Conservation (phyloP, 2,888 invertebrate species). For the Lysandra bellargus region DNA sequence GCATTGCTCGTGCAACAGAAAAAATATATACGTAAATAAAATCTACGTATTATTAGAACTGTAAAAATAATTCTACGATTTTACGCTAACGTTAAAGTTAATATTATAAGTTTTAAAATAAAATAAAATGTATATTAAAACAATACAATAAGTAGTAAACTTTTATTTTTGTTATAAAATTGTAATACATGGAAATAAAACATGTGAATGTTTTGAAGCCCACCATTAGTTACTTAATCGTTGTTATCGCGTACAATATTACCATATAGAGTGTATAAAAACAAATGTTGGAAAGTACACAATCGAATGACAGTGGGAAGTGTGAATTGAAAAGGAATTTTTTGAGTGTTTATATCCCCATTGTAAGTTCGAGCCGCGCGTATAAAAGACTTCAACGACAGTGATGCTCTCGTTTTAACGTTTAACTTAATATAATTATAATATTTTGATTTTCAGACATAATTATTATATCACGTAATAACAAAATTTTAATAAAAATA, state of each 20-base stretch:
- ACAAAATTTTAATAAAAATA: no score
- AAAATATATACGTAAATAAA: no score
- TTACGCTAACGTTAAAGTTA: no score
- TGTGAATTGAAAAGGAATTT: neutral
- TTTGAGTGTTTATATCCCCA: neutral
- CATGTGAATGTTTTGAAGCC: neutral
- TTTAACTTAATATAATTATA: neutral
- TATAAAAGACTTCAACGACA: slow-evolving; percentile 20
- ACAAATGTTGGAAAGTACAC: neutral
- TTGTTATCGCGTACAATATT: neutral
- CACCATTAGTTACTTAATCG: neutral
- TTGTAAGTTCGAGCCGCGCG: slow-evolving; percentile 45
- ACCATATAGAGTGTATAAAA: neutral
- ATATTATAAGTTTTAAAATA: no score
- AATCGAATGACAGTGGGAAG: neutral
- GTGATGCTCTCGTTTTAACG: neutral
- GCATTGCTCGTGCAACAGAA: no score
- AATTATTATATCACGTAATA: neutral
- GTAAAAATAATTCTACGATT: no score
- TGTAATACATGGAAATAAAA: neutral
- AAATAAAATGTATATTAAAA: no score
- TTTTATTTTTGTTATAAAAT: neutral
- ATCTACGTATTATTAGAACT: no score
- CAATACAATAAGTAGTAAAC: neutral
- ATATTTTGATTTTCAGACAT: no score